A percentile compares a stretch with the other conserved stretches of the same genome.
Evolutionary conservation across 2,113 vertebrate genomes (phyloP).

Genomic region (Melanerpes formicivorus): DNA sequence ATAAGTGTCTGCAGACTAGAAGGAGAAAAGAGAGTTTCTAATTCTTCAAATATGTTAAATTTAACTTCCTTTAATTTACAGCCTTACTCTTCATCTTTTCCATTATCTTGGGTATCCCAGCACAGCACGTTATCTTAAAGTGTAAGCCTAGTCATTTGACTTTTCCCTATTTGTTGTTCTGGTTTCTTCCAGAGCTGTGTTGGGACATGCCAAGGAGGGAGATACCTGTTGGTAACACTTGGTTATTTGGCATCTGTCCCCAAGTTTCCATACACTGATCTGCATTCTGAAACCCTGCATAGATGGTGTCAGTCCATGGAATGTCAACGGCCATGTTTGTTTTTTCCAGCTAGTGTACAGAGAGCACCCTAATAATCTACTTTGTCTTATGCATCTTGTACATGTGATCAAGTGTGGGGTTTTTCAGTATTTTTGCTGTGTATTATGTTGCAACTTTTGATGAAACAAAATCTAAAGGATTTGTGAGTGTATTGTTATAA

Average conservation of each 20-base stretch:
- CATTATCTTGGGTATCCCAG: neutral
- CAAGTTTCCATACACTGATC: neutral
- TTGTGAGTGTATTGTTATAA: neutral
- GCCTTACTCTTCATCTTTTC: neutral
- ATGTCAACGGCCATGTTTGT: neutral
- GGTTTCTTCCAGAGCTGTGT: conserved; percentile 8
- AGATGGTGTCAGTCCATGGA: neutral
- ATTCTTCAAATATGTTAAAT: neutral
- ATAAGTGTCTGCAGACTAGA: neutral
- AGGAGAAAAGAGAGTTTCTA: neutral
- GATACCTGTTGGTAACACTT: neutral
- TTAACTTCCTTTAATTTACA: neutral
- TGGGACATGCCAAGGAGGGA: neutral
- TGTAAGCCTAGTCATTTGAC: neutral
- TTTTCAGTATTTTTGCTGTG: neutral
- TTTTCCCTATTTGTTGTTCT: neutral
- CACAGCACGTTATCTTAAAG: neutral
- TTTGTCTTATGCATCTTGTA: neutral
- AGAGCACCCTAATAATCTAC: neutral
- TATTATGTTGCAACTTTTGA: neutral
- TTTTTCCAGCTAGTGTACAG: neutral
- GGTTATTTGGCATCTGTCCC: neutral
- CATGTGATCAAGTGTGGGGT: neutral
- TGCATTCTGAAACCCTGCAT: neutral
- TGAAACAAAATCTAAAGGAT: neutral